A percentile compares a stretch with the other conserved stretches of the same genome.
Conservation (phyloP, 2,888 invertebrate species). For the Ephialtes manifestator region DNA sequence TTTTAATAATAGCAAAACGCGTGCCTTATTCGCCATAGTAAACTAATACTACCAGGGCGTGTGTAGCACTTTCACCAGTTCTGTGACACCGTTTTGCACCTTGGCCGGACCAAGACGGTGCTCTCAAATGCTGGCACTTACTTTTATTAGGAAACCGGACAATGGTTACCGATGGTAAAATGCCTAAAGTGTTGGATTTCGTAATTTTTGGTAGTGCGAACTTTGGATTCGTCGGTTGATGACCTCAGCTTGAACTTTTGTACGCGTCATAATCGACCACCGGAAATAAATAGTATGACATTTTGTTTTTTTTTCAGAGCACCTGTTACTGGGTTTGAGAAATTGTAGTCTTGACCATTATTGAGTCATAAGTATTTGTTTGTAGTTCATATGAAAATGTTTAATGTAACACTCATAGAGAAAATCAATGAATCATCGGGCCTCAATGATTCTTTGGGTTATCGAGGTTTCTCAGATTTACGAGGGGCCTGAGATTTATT, state of each 20-base stretch:
- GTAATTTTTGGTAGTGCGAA: background rate
- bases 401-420: too few species aligned
- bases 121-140: background rate
- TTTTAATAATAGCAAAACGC: constrained; percentile 44
- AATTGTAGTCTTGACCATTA: too few species aligned
- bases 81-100: constrained; percentile 66
- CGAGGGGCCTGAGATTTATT: too few species aligned
- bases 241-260: background rate
- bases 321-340: too few species aligned
- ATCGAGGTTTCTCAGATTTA: too few species aligned
- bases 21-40: constrained; percentile 11
- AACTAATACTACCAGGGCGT: constrained; percentile 29
- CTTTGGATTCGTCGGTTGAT: background rate
- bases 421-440: too few species aligned
- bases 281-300: background rate
- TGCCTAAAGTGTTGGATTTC: background rate
- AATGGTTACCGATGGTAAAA: background rate
- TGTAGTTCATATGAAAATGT: too few species aligned
- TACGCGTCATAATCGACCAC: background rate
- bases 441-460: too few species aligned
- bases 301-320: background rate
- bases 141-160: constrained; percentile 34
- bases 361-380: too few species aligned
- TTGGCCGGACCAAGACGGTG: constrained; percentile 36
- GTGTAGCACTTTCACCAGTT: constrained; percentile 62